These are phyloP conservation scores for Noctua janthe DNA, from an alignment of 2,888 invertebrate species.

Conservation along the genomic window DNA sequence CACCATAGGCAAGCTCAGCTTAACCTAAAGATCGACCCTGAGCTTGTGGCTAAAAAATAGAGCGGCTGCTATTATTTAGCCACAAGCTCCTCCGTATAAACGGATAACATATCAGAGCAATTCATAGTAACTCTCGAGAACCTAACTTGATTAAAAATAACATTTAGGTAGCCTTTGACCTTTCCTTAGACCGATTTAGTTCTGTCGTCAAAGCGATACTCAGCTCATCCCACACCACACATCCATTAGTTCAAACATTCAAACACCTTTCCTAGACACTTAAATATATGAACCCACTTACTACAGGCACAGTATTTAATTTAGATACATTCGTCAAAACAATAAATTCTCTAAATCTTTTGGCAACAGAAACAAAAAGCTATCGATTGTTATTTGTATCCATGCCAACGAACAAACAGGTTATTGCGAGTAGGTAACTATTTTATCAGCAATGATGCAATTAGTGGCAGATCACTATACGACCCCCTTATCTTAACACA, in stretches of 20 bases:
- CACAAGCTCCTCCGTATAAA: neutral
- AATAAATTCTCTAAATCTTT: constrained; percentile 47
- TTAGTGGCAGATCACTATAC: constrained; percentile 58
- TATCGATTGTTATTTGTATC: constrained; percentile 65
- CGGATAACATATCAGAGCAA: neutral
- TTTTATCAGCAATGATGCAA: constrained; percentile 70
- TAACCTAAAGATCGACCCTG: too few species aligned
- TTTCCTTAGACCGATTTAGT: constrained; percentile 1
- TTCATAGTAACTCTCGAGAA: neutral
- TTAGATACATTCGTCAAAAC: constrained; percentile 22
- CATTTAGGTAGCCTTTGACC: neutral
- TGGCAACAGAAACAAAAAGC: constrained; percentile 51
- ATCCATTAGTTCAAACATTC: neutral
- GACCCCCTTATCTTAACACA: constrained; percentile 68
- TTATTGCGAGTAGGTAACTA: constrained; percentile 45
- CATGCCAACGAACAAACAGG: constrained; percentile 66
- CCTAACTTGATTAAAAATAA: neutral
- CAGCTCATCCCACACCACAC: neutral
- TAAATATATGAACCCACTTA: constrained; percentile 31
- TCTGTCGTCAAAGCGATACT: neutral
- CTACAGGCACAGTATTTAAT: constrained; percentile 13
- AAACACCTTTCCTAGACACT: constrained; percentile 12
- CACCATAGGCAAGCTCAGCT: too few species aligned
- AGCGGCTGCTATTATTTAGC: too few species aligned
- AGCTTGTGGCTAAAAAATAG: too few species aligned